A percentile compares a stretch with the other conserved stretches of the same genome.
phyloP scores from a whole-genome alignment of 2,113 vertebrate species.

The Scortum barcoo region DNA sequence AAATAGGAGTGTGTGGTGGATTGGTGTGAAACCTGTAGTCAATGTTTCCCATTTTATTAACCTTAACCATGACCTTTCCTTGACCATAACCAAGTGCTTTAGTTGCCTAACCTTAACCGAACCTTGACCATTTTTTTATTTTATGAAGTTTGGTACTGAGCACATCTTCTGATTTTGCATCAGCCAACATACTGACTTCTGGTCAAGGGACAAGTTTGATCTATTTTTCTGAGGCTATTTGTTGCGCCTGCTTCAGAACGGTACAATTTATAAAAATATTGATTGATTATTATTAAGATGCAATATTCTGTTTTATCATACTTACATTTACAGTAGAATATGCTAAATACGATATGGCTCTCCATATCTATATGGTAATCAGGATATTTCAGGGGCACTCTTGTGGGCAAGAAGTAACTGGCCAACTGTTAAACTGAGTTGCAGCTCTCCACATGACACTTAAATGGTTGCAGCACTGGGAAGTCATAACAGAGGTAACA shows the following conservation, averaged over 20 bases:
- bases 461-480: not conserved
- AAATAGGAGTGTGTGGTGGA: not conserved
- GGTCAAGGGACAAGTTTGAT: not conserved
- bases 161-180: not conserved
- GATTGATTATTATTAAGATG: not conserved
- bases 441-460: not conserved
- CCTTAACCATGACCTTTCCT: not conserved
- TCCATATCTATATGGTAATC: not conserved
- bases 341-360: not conserved
- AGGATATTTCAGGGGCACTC: not conserved
- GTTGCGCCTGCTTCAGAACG: not conserved
- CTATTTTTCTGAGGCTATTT: not conserved
- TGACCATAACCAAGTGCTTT: not conserved
- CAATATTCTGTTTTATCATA: not conserved
- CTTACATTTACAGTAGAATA: not conserved
- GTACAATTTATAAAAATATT: not conserved
- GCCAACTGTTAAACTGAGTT: not conserved
- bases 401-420: too few relatives aligned
- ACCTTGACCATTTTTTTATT: not conserved
- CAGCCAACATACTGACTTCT: not conserved
- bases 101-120: not conserved
- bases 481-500: not conserved
- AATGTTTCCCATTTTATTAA: not conserved
- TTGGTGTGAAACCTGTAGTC: not conserved
- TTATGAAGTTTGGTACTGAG: not conserved